Evolutionary conservation across 2,888 invertebrate genomes (phyloP).

Genomic region (Alloplasta piceator): DNA sequence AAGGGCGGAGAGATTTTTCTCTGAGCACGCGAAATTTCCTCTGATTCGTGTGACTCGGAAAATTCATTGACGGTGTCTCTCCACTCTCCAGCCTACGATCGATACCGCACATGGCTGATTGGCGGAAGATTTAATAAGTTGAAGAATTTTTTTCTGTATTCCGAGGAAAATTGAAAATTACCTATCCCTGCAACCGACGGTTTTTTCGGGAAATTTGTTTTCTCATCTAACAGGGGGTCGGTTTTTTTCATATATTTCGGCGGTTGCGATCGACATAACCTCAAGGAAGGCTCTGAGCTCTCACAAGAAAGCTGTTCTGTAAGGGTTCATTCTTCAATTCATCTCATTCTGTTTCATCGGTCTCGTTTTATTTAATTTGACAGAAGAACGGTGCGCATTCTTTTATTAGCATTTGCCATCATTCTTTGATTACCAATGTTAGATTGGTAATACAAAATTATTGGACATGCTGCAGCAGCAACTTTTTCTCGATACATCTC

Average conservation of each 20-base stretch:
- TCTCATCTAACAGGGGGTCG: neutral
- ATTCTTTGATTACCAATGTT: too few relatives aligned
- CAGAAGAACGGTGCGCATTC: too few relatives aligned
- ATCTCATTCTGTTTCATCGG: too few relatives aligned
- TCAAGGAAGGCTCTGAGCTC: slow-evolving; percentile 11
- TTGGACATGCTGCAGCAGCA: too few relatives aligned
- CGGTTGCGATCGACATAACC: slow-evolving; percentile 38
- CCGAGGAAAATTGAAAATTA: neutral
- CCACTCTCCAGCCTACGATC: slow-evolving; percentile 65
- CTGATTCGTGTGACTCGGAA: neutral
- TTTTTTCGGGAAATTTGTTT: neutral
- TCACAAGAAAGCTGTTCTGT: slow-evolving; percentile 51
- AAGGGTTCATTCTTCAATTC: too few relatives aligned
- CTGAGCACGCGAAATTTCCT: neutral
- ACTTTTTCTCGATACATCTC: too few relatives aligned
- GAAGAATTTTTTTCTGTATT: neutral
- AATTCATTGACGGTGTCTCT: slow-evolving; percentile 16
- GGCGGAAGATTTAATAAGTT: slow-evolving; percentile 36
- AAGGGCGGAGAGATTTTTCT: neutral
- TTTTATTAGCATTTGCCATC: too few relatives aligned
- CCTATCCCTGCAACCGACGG: slow-evolving; percentile 3
- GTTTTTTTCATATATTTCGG: neutral
- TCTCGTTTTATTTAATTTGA: too few relatives aligned
- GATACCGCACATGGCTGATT: slow-evolving; percentile 70
- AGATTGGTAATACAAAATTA: too few relatives aligned